phyloP scores from a whole-genome alignment of 1,140 invertebrate species.

The Cydia strobilella region DNA sequence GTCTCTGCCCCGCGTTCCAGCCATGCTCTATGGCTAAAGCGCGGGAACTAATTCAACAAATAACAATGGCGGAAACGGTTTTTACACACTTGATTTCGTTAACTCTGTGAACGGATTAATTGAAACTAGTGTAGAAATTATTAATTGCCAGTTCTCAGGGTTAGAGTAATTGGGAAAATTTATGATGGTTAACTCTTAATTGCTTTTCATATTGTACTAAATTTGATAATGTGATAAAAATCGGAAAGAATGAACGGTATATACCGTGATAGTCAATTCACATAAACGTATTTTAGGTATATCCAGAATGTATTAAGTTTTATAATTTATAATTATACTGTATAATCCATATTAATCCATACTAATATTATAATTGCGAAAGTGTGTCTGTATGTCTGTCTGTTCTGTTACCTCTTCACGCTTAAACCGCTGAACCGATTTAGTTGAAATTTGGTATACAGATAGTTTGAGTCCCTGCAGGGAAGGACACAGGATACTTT shows the following conservation, averaged over 20 bases:
- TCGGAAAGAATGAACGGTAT: background rate
- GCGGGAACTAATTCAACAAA: conserved; percentile 44
- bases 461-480: too few species aligned
- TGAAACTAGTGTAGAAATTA: conserved; percentile 32
- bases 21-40: conserved; percentile 34
- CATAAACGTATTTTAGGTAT: background rate
- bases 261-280: background rate
- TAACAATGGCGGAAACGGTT: conserved; percentile 49
- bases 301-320: background rate
- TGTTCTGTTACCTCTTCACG: too few species aligned
- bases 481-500: too few species aligned
- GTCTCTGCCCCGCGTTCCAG: conserved; percentile 36
- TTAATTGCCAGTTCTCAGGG: conserved; percentile 24
- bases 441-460: too few species aligned
- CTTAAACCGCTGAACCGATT: too few species aligned
- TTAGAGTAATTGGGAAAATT: conserved; percentile 11
- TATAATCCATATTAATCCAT: too few species aligned
- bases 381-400: too few species aligned
- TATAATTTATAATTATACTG: background rate
- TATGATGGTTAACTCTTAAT: background rate
- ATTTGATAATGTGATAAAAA: background rate
- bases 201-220: background rate
- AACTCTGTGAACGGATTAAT: conserved; percentile 43
- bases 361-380: too few species aligned
- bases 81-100: conserved; percentile 46